Conservation (phyloP, 2,113 vertebrate genomes). For the Oncorhynchus masou region DNA sequence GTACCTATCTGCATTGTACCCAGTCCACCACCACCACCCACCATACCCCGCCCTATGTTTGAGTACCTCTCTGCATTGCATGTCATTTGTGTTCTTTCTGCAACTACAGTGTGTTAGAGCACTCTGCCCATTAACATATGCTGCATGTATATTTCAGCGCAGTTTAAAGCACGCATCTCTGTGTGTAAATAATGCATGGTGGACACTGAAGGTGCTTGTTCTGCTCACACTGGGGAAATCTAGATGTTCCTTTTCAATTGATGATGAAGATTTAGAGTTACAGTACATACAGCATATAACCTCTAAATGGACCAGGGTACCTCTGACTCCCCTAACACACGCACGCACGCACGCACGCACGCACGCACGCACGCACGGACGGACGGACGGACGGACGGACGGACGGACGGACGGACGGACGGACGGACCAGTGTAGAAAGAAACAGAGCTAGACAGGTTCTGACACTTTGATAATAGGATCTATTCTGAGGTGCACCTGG, state of each 20-base stretch:
- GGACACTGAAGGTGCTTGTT: constrained; percentile 82
- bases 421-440: constrained; percentile 53
- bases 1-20: not conserved
- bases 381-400: no score
- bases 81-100: constrained; percentile 71
- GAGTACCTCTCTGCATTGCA: constrained; percentile 40
- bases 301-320: constrained; percentile 87
- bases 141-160: constrained; percentile 95
- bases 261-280: no score
- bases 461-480: constrained; percentile 95
- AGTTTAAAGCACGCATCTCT: constrained; percentile 87
- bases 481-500: constrained; percentile 69
- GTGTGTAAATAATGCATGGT: constrained; percentile 94
- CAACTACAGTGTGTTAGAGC: constrained; percentile 77
- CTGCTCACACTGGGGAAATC: constrained; percentile 82
- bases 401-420: no score
- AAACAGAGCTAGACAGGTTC: constrained; percentile 82
- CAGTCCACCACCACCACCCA: not conserved
- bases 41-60: constrained; percentile 23
- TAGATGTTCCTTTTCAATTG: constrained; percentile 38
- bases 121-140: constrained; percentile 88
- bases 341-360: no score
- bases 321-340: constrained; percentile 74
- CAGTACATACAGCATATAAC: constrained; percentile 59
- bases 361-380: no score